Base-by-base conservation (phyloP, 2,797 vertebrate species). In the Leucoraja ocellata region DNA sequence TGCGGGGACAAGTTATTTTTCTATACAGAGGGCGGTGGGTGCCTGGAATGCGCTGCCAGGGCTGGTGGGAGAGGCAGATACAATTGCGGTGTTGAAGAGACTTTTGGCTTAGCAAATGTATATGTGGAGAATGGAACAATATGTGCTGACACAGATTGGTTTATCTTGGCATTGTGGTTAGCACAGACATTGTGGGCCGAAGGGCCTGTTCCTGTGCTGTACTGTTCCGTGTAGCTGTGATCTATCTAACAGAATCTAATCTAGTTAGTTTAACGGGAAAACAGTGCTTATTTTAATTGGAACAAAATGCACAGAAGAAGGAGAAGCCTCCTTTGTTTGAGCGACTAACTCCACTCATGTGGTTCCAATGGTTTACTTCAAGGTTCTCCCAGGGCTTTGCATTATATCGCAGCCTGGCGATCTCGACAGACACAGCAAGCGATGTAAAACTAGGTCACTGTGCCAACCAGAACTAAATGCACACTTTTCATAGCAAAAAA, bases 351-450 rank as follows among this genome's bases (percentile, higher is more conserved):
- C 25, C 39, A 46, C 65, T 76, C 23, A 11, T 76, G 68, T 73
- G 23, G 25, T 76, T 92, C 71, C 71, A n/a, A 58, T n/a, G 71
- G 39, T 36, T 76, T 76, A 74, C 39, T 28, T 46, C 25, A 76
- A 54, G 90, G 76, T 71, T 76, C 74, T 92, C 39, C 90, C 90
- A 92, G 23, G 25, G 71, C 71, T 92, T 76, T 92, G 71, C 36
- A 92, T 92, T 92, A 92, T 92, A n/a, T 23, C 54, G 23, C 73
- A 76, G 71, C 90, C 28, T 92, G 90, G 71, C 58, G 90, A 58
- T 92, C 76, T 54, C 76, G 90, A 76, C 90, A 92, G 90, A 46
- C 90, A 76, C 90, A 92, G 71, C 90, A 76, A 92, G 90, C 36
- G n/a, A 92, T 58, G 39, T 21, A 74, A 28, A 76, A 92, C 90